A percentile compares a stretch with the other conserved stretches of the same genome.
These are phyloP conservation scores for Acanthornis magna DNA, from an alignment of 2,797 vertebrate species.

Conservation along the genomic window DNA sequence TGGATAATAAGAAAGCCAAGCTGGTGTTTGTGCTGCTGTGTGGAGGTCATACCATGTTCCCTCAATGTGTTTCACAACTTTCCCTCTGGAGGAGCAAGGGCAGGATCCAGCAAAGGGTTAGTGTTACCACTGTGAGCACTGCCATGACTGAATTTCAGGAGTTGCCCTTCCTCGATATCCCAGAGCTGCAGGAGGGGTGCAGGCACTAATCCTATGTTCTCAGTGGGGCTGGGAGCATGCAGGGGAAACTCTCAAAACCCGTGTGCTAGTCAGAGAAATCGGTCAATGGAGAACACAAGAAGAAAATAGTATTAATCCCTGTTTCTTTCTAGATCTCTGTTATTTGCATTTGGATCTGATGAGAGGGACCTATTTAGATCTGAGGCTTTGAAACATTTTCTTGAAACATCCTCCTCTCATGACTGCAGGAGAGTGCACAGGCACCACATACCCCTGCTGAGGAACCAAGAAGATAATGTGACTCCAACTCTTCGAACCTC, in stretches of 20 bases:
- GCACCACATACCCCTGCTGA: neutral
- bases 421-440: neutral
- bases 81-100: neutral
- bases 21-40: neutral
- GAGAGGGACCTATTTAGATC: neutral
- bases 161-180: rapidly evolving
- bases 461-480: neutral
- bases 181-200: neutral
- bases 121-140: neutral
- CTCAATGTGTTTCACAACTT: neutral
- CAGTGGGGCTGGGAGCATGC: neutral
- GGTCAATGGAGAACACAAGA: neutral
- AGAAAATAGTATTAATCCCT: neutral
- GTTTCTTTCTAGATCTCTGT: neutral
- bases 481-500: neutral
- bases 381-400: neutral
- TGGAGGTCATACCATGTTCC: neutral
- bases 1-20: neutral
- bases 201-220: neutral
- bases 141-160: neutral
- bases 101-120: neutral
- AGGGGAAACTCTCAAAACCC: neutral
- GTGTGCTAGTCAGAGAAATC: neutral
- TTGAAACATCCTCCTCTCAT: neutral
- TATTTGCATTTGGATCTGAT: neutral